A percentile compares a stretch with the other conserved stretches of the same genome.
These are phyloP conservation scores for Littorina saxatilis DNA, from an alignment of 1,140 invertebrate species.

Conservation along the genomic window DNA sequence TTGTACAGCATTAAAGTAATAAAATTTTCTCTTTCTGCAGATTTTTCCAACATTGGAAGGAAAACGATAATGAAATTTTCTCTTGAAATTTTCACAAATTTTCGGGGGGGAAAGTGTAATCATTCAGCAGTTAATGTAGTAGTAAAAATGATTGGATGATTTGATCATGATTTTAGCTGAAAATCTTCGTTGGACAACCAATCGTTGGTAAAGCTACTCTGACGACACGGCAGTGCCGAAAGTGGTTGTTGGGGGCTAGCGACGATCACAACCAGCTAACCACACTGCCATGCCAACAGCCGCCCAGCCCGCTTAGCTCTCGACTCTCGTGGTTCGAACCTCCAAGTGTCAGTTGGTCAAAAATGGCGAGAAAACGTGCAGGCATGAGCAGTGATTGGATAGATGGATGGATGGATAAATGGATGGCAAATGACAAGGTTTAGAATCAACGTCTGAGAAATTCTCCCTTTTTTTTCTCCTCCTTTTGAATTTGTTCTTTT, in stretches of 20 bases:
- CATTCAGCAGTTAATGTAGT: no score
- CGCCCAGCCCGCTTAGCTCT: conserved; percentile 2
- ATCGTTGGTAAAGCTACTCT: conserved; percentile 46
- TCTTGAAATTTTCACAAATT: no score
- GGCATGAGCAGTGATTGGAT: conserved; percentile 43
- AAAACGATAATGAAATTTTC: no score
- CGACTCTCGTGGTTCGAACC: neutral
- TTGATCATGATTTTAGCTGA: no score
- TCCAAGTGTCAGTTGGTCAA: neutral
- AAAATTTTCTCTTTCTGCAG: no score
- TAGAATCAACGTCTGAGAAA: neutral
- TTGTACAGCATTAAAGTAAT: no score
- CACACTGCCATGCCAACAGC: conserved; percentile 90
- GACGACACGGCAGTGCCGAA: conserved; percentile 87
- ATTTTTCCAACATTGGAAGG: conserved; percentile 26
- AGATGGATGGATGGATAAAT: conserved; percentile 52
- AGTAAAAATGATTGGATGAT: no score
- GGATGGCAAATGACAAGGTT: conserved; percentile 35
- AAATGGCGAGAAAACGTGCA: conserved; percentile 25
- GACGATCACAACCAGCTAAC: conserved; percentile 95
- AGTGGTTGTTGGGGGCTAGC: conserved; percentile 87
- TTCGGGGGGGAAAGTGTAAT: no score
- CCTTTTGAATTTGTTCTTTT: no score
- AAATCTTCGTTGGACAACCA: neutral
- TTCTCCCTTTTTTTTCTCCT: neutral